phyloP scores from a whole-genome alignment of 2,113 vertebrate species.

The Verasper variegatus region DNA sequence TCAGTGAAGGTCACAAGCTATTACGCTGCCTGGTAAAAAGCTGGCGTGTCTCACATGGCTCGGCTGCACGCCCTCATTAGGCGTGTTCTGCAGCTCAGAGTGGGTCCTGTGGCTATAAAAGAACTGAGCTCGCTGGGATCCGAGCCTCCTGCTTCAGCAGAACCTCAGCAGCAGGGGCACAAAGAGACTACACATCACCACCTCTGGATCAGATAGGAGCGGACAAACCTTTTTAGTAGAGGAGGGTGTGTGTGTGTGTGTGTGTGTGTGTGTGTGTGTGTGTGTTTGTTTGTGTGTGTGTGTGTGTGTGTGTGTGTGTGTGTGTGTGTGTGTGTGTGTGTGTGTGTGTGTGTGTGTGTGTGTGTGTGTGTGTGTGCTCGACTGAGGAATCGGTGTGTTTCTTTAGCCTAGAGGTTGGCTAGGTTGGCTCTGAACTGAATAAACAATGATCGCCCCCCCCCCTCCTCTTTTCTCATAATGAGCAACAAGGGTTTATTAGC shows the following conservation, averaged over 20 bases:
- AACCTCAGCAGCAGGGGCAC: slow-evolving; percentile 67
- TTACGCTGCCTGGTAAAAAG: slow-evolving; percentile 76
- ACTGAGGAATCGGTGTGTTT: slow-evolving; percentile 22
- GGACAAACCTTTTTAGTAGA: slow-evolving; percentile 49
- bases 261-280: slow-evolving; percentile 4
- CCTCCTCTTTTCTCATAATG: neutral
- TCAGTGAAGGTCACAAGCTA: slow-evolving; percentile 79
- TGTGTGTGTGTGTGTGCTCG: neutral
- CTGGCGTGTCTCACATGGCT: slow-evolving; percentile 74
- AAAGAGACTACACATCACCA: slow-evolving; percentile 73
- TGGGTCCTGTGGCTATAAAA: slow-evolving; percentile 77
- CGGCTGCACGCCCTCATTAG: slow-evolving; percentile 76
- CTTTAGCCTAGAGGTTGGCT: slow-evolving; percentile 49
- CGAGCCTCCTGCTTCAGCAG: slow-evolving; percentile 62
- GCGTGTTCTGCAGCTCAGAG: slow-evolving; percentile 70
- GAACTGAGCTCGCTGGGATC: slow-evolving; percentile 61
- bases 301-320: neutral
- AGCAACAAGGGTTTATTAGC: neutral
- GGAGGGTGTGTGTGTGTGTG: neutral
- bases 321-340: neutral
- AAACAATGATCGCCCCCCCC: slow-evolving; percentile 22
- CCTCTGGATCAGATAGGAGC: slow-evolving; percentile 68
- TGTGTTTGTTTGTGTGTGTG: neutral
- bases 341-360: neutral
- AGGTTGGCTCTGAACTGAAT: slow-evolving; percentile 50